Conservation (phyloP, 1,140 invertebrate species). For the Drosophila bipectinata region DNA sequence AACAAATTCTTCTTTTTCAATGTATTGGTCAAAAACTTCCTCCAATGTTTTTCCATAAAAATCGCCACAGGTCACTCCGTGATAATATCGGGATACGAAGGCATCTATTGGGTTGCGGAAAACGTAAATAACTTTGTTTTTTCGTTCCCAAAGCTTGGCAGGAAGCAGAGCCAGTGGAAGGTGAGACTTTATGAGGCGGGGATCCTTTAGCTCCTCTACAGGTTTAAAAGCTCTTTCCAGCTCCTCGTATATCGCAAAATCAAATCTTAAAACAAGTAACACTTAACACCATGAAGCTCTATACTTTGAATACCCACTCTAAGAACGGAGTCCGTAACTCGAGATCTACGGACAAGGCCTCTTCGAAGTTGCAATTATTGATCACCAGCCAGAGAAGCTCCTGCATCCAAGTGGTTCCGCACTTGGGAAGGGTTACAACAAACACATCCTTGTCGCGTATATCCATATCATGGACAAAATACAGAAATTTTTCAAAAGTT, state of each 20-base stretch:
- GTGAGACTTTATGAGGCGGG: slow-evolving; percentile 88
- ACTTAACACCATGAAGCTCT: no score
- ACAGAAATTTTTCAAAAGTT: slow-evolving; percentile 46
- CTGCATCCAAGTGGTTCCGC: slow-evolving; percentile 88
- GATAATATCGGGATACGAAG: slow-evolving; percentile 92
- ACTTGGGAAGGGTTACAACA: slow-evolving; percentile 84
- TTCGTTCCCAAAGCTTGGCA: slow-evolving; percentile 82
- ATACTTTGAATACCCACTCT: slow-evolving; percentile 34
- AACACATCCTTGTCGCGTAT: slow-evolving; percentile 84
- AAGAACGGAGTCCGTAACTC: slow-evolving; percentile 85
- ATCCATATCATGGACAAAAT: slow-evolving; percentile 85
- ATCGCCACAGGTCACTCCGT: slow-evolving; percentile 86
- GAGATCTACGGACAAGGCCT: slow-evolving; percentile 84
- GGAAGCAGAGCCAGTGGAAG: slow-evolving; percentile 87
- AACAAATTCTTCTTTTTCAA: neutral
- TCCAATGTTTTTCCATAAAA: slow-evolving; percentile 42
- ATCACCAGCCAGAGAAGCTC: slow-evolving; percentile 87
- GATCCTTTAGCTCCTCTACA: slow-evolving; percentile 77
- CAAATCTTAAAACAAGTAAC: slow-evolving; percentile 14
- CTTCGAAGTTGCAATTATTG: slow-evolving; percentile 85
- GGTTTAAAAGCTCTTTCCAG: slow-evolving; percentile 46
- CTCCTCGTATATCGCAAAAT: slow-evolving; percentile 1
- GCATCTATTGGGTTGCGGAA: slow-evolving; percentile 93
- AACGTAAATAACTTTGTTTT: slow-evolving; percentile 89
- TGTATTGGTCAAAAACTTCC: slow-evolving; percentile 24